phyloP scores from a whole-genome alignment of 23 tunicate species.

The Trididemnum clinides region DNA sequence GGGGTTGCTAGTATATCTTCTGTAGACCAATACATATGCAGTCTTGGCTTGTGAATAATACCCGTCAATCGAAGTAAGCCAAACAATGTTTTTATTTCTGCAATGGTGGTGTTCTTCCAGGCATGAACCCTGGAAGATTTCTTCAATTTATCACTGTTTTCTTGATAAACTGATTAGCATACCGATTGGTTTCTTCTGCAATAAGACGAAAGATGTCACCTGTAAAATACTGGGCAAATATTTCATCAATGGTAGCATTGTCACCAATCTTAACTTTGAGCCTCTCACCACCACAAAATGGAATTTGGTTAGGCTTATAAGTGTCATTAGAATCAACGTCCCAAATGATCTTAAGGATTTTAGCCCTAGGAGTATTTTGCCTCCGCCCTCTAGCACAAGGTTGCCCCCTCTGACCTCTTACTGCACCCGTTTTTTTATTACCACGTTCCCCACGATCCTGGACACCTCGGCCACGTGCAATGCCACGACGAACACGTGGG shows the following conservation, averaged over 20 bases:
- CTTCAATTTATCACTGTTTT: not conserved
- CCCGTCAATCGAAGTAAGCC: conserved; percentile 17
- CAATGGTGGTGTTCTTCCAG: conserved; percentile 10
- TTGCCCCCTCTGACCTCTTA: not conserved
- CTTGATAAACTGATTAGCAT: not conserved
- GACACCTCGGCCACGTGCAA: too few relatives aligned
- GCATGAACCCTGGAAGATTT: conserved; percentile 5
- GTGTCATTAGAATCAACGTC: not conserved
- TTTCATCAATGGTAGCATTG: not conserved
- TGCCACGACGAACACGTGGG: too few relatives aligned
- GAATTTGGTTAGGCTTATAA: not conserved
- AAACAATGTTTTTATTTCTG: not conserved
- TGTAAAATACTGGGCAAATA: not conserved
- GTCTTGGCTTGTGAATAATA: conserved; percentile 1
- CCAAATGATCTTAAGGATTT: not conserved
- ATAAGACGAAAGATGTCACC: not conserved
- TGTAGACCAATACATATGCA: not conserved
- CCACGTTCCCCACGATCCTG: too few relatives aligned
- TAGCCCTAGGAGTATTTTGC: not conserved
- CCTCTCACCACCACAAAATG: not conserved
- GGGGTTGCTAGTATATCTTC: not conserved
- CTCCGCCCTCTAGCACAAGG: too few relatives aligned
- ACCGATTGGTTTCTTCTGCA: not conserved
- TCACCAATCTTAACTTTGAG: not conserved
- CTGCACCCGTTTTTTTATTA: too few relatives aligned